These are phyloP conservation scores for Drosophila infuscata DNA, from an alignment of 2,888 invertebrate species.

Conservation along the genomic window DNA sequence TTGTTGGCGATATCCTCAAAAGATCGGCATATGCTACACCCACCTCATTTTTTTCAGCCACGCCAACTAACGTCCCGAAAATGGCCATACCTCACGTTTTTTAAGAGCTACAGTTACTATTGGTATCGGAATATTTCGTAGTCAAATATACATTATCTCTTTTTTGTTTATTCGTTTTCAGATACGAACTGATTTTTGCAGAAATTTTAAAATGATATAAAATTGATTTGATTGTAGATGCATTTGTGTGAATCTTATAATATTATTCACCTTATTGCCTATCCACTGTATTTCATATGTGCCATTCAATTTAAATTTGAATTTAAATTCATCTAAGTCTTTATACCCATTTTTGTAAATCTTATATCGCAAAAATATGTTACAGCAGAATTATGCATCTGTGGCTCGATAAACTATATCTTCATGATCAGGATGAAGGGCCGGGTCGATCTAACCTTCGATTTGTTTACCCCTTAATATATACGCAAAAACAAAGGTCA, in stretches of 20 bases:
- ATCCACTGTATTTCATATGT: not conserved
- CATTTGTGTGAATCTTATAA: not conserved
- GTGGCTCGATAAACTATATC: not conserved
- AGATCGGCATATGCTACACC: not conserved
- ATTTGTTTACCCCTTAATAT: not conserved
- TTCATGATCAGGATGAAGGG: not conserved
- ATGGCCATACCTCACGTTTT: too few relatives aligned
- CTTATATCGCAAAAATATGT: too few relatives aligned
- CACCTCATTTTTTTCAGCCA: too few relatives aligned
- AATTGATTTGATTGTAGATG: not conserved
- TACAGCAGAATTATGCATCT: not conserved
- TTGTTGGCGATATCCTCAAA: not conserved
- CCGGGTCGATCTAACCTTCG: not conserved
- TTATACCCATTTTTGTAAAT: too few relatives aligned
- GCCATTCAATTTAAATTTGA: not conserved
- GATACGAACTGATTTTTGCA: not conserved
- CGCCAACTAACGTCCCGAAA: too few relatives aligned
- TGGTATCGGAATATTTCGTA: too few relatives aligned
- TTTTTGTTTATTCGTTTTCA: not conserved
- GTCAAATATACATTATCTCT: not conserved
- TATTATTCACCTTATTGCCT: not conserved
- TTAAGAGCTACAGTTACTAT: too few relatives aligned
- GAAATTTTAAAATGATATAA: not conserved
- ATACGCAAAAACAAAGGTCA: constrained; percentile 25
- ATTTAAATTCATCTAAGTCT: too few relatives aligned